Conservation (phyloP, 2,888 invertebrate species). For the Sussaba pulchella region DNA sequence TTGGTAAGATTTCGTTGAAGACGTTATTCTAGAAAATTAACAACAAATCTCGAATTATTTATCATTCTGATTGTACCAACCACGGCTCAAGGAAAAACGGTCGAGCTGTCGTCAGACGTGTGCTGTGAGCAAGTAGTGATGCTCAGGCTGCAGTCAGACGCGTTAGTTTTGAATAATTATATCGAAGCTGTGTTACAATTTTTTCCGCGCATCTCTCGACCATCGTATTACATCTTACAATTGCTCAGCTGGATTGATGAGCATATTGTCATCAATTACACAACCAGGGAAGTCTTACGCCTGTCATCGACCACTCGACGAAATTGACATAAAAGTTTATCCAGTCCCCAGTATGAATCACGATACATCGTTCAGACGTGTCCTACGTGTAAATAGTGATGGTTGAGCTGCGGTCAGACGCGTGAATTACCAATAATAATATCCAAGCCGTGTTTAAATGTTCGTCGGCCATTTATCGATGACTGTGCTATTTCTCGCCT, state of each 20-base stretch:
- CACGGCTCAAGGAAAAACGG: too few species aligned
- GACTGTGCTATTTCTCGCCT: neutral
- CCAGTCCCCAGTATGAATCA: slow-evolving; percentile 13
- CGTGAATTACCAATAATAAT: slow-evolving; percentile 1
- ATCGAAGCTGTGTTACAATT: too few species aligned
- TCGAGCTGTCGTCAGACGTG: neutral
- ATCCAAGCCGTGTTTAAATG: neutral
- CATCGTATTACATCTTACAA: too few species aligned
- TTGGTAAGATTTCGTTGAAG: neutral
- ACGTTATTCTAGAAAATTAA: neutral
- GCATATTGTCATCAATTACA: too few species aligned
- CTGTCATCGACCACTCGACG: neutral
- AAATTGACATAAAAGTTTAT: neutral
- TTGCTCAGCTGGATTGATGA: too few species aligned
- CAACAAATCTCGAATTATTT: neutral
- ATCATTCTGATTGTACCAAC: neutral
- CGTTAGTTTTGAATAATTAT: neutral
- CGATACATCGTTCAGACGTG: slow-evolving; percentile 19
- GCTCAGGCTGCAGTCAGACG: slow-evolving; percentile 30
- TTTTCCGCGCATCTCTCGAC: too few species aligned
- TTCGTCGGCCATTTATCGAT: neutral
- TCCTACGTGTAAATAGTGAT: neutral
- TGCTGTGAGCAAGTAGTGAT: neutral
- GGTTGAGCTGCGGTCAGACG: neutral
- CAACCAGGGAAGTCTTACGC: too few species aligned